phyloP scores from a whole-genome alignment of 2,797 vertebrate genomes.

The Acrossocheilus wenchowensis region DNA sequence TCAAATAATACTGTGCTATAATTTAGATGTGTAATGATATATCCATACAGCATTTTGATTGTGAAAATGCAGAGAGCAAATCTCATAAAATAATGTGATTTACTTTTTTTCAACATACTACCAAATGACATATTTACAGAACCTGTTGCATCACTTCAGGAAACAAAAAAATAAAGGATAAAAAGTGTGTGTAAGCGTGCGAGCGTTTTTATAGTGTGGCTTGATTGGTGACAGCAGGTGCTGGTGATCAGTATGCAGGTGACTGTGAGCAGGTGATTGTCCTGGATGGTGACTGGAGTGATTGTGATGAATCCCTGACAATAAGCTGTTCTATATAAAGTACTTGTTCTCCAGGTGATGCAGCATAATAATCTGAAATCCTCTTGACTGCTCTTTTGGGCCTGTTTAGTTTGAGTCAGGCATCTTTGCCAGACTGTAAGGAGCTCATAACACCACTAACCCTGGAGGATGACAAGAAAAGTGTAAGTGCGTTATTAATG shows the following conservation, averaged over 20 bases:
- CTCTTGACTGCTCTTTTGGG: slow-evolving; percentile 18
- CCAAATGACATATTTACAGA: too few relatives aligned
- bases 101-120: neutral
- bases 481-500: slow-evolving; percentile 22
- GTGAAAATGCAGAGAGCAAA: neutral
- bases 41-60: neutral
- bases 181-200: too few relatives aligned
- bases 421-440: slow-evolving; percentile 24
- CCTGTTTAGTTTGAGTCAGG: slow-evolving; percentile 22
- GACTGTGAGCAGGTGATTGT: too few relatives aligned
- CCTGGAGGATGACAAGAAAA: slow-evolving; percentile 21
- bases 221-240: too few relatives aligned
- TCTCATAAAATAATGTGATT: neutral
- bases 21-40: neutral
- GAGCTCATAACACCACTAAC: slow-evolving; percentile 37
- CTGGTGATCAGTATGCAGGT: too few relatives aligned
- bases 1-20: neutral
- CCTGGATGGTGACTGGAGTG: neutral
- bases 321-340: slow-evolving; percentile 19
- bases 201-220: too few relatives aligned
- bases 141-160: too few relatives aligned
- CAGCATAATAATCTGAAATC: neutral
- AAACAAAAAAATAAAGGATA: too few relatives aligned
- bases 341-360: neutral
- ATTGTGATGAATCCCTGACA: too few relatives aligned